A percentile compares a stretch with the other conserved stretches of the same genome.
phyloP scores from a whole-genome alignment of 2,888 invertebrate species.

The Stenichneumon culpator region DNA sequence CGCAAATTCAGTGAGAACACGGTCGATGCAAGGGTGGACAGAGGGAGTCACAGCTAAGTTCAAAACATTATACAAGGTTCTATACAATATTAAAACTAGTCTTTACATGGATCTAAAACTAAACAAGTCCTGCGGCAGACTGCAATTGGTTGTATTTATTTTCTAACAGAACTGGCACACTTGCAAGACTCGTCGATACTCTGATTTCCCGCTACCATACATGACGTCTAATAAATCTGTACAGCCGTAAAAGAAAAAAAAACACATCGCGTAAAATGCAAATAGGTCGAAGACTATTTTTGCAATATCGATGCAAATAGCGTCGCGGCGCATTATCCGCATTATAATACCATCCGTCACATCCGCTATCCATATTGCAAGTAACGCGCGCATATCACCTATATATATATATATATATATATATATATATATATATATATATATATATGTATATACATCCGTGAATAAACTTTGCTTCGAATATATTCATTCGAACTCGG shows the following conservation, averaged over 20 bases:
- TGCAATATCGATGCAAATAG: slow-evolving; percentile 12
- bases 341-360: slow-evolving; percentile 11
- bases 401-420: neutral
- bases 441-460: neutral
- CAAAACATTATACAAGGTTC: neutral
- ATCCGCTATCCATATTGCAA: slow-evolving; percentile 10
- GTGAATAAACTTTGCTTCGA: slow-evolving; percentile 50
- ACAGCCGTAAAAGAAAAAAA: neutral
- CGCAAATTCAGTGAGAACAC: neutral
- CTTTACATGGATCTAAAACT: too few relatives aligned
- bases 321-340: neutral
- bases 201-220: neutral
- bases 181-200: too few relatives aligned
- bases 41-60: neutral
- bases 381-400: slow-evolving; percentile 2
- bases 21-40: neutral
- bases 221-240: neutral
- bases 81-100: too few relatives aligned
- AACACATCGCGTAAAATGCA: neutral
- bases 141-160: too few relatives aligned
- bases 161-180: too few relatives aligned
- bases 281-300: neutral
- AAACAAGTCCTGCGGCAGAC: too few relatives aligned
- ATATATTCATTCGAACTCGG: slow-evolving; percentile 53
- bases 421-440: neutral